Base-by-base conservation (phyloP, 2,113 vertebrate species). In the Elephas maximus region DNA sequence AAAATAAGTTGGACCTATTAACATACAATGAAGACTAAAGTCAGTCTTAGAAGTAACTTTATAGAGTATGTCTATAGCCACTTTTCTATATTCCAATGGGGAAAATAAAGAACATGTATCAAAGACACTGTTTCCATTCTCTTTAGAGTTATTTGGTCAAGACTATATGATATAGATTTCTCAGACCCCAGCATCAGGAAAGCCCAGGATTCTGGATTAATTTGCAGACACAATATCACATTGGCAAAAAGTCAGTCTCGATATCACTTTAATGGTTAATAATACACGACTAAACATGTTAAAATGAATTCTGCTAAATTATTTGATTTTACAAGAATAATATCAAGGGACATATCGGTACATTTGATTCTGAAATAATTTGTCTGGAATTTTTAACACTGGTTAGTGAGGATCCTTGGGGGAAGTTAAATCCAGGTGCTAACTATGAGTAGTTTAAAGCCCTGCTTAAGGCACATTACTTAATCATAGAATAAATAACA, bases 121-220 rank as follows among this genome's bases (percentile, higher is more conserved):
- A 91, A 91, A 89, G n/a, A 45, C 17, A 78, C 12, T 91, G 67
- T 79, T 65, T 78, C 74, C 15, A 93, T 91, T 82, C 53, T 94
- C 57, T 57, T 9, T 82, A 60, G 28, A 57, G 24, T 37, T 85
- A 95, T 33, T 73, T 62, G 12, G 6, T 76, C 65, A 93, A 76
- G 10, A 88, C 9, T 30, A 45, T 5, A 57, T 18, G n/a, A 80
- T 90, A 71, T 28, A 62, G 7, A 17, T 51, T 37, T 76, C 18
- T 95, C 76, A 95, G 92, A 83, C 60, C 15, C 18, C 17, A 83
- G 1, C 3, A 24, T 63, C 80, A 77, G 53, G 65, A 85, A 95
- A 93, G 24, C 21, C 4, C 24, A 90, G 21, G 87, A 88, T 78
- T 92, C 24, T 81, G 5, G 26, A 20, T 95, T 67, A 90, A n/a